These are phyloP conservation scores for Leptinotarsa juncta DNA, from an alignment of 2,888 invertebrate genomes.

Conservation along the genomic window DNA sequence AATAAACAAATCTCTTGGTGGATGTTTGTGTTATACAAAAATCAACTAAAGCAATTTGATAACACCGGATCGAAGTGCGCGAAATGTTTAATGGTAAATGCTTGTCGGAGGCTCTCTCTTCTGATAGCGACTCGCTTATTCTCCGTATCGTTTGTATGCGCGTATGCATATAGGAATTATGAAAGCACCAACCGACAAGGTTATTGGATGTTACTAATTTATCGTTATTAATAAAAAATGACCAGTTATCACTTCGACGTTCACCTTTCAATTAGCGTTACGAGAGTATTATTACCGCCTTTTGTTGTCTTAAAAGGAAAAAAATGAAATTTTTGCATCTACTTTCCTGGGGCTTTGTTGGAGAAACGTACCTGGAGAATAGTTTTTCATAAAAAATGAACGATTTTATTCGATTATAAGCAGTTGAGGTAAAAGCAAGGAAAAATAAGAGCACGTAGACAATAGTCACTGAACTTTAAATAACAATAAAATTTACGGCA, in stretches of 20 bases:
- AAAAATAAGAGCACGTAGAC: too few species aligned
- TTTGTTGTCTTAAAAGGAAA: neutral
- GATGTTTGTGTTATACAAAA: constrained; percentile 19
- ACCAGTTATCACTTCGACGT: neutral
- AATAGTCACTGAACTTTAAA: too few species aligned
- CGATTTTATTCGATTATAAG: too few species aligned
- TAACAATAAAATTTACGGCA: too few species aligned
- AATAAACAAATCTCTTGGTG: constrained; percentile 12
- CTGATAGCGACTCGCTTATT: neutral
- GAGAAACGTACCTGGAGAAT: too few species aligned
- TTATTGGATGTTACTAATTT: constrained; percentile 2
- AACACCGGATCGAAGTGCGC: constrained; percentile 11
- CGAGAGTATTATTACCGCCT: neutral
- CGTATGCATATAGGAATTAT: neutral
- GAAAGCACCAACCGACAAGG: constrained; percentile 4
- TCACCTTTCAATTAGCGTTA: constrained; percentile 1
- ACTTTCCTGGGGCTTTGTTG: neutral
- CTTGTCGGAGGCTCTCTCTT: constrained; percentile 21
- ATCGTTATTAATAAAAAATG: neutral
- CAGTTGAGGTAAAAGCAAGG: too few species aligned
- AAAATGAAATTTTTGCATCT: neutral
- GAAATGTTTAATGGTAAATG: constrained; percentile 20
- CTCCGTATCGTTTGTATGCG: neutral
- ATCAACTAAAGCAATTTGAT: constrained; percentile 14
- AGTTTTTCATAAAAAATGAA: too few species aligned